phyloP scores from a whole-genome alignment of 2,797 vertebrate species.

The Pangasius mekongensis region DNA sequence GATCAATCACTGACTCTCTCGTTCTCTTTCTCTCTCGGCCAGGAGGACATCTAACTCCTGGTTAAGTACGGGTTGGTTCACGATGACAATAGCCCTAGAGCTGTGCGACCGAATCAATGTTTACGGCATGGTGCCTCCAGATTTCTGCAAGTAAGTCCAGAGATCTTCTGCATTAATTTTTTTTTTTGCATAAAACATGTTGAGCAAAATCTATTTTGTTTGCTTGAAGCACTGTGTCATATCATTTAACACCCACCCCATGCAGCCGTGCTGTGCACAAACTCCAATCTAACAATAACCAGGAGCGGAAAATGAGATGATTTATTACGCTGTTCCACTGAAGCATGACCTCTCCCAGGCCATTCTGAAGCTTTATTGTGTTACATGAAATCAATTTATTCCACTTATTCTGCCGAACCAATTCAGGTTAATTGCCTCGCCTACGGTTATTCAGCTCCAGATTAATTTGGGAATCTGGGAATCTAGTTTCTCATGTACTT shows the following conservation, averaged over 20 bases:
- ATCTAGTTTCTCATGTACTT: slow-evolving; percentile 30
- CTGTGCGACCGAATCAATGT: slow-evolving; percentile 95
- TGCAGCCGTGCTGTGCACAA: slow-evolving; percentile 4
- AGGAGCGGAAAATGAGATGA: slow-evolving; percentile 48
- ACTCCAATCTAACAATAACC: slow-evolving; percentile 34
- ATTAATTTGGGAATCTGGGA: slow-evolving; percentile 55
- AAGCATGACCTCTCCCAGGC: slow-evolving; percentile 51
- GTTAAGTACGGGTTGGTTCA: slow-evolving; percentile 99
- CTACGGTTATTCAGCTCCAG: slow-evolving; percentile 37
- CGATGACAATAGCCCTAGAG: slow-evolving; percentile 96
- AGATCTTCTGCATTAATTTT: background rate
- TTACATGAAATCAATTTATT: slow-evolving; percentile 59
- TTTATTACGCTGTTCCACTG: slow-evolving; percentile 45
- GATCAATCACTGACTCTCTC: slow-evolving; percentile 15
- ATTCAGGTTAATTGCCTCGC: slow-evolving; percentile 58
- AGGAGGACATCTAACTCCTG: slow-evolving; percentile 98
- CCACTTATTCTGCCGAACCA: slow-evolving; percentile 46
- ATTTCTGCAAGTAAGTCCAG: slow-evolving; percentile 93
- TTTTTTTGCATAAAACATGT: background rate
- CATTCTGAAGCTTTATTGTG: slow-evolving; percentile 46
- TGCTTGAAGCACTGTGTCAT: slow-evolving; percentile 3
- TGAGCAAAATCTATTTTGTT: slow-evolving; percentile 12
- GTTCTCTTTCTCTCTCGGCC: slow-evolving; percentile 24
- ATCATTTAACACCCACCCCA: slow-evolving; percentile 11
- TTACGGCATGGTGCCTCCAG: slow-evolving; percentile 97